phyloP scores from a whole-genome alignment of 2,113 vertebrate genomes.

The Panthera leo region DNA sequence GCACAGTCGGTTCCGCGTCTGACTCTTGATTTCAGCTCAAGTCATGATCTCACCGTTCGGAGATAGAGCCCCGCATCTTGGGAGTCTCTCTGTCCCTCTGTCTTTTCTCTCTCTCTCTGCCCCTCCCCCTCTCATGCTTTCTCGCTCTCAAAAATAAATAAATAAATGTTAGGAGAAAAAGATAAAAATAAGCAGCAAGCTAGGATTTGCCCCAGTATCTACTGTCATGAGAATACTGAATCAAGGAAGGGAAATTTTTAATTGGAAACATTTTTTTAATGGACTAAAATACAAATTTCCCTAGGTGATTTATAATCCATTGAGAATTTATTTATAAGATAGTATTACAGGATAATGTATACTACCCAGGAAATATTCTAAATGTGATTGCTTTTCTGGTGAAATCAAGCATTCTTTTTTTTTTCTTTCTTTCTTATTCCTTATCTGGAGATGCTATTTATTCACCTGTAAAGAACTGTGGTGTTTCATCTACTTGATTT shows the following conservation, averaged over 20 bases:
- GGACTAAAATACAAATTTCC: slow-evolving; percentile 4
- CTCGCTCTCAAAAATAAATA: too few species aligned
- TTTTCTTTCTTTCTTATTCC: not conserved
- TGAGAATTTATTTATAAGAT: slow-evolving; percentile 52
- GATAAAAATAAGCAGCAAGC: not conserved
- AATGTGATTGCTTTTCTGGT: not conserved
- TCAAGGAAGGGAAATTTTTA: not conserved
- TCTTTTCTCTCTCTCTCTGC: too few species aligned
- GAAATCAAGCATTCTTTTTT: not conserved
- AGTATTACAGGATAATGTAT: not conserved
- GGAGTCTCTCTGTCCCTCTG: too few species aligned
- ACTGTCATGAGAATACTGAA: not conserved
- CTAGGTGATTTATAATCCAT: not conserved
- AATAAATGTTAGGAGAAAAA: too few species aligned
- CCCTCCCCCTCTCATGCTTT: too few species aligned
- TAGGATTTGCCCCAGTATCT: not conserved
- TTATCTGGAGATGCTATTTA: not conserved
- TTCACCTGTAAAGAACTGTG: not conserved
- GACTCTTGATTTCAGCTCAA: too few species aligned
- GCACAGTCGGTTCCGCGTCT: too few species aligned
- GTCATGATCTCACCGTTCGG: too few species aligned
- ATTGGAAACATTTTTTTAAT: slow-evolving; percentile 38
- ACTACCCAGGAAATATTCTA: not conserved
- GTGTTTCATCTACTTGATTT: not conserved
- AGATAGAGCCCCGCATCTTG: too few species aligned